Percentiles rank a stretch among this genome's conserved stretches.
Conservation (phyloP, 2,113 vertebrate genomes). For the Gasterosteus aculeatus region DNA sequence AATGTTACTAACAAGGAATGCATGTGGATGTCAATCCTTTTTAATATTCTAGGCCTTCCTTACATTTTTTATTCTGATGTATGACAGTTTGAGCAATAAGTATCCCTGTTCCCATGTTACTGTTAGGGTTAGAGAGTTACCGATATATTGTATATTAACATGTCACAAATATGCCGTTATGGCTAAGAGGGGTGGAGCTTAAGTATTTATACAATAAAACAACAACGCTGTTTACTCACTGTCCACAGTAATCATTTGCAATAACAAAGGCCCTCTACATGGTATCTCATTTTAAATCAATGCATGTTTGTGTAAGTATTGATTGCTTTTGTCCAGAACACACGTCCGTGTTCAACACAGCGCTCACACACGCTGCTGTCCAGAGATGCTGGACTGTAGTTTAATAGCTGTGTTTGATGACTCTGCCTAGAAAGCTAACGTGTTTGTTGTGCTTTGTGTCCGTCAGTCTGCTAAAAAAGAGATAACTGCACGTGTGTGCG, state of each 20-base stretch:
- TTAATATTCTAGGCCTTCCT: not conserved
- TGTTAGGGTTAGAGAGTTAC: not conserved
- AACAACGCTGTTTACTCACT: not conserved
- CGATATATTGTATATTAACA: too few species aligned
- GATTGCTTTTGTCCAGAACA: too few species aligned
- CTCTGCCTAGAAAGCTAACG: not conserved
- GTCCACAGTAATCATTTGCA: not conserved
- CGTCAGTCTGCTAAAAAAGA: conserved; percentile 13
- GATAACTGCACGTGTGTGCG: conserved; percentile 7
- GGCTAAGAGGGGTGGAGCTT: too few species aligned
- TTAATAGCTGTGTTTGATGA: conserved; percentile 16
- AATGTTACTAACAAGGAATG: not conserved
- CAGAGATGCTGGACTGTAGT: conserved; percentile 4
- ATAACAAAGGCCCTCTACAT: not conserved
- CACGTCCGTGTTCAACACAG: too few species aligned
- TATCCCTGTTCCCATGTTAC: not conserved
- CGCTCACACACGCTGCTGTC: conserved; percentile 10
- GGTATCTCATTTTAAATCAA: not conserved
- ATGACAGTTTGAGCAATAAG: not conserved
- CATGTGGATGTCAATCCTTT: not conserved
- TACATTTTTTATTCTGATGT: not conserved
- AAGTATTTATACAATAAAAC: not conserved
- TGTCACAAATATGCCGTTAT: too few species aligned
- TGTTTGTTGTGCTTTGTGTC: conserved; percentile 33
- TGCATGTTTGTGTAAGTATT: not conserved